Evolutionary conservation across 2,113 vertebrate genomes (phyloP), one percentile per base, ranked within the genome.

Genomic region (Pseudonaja textilis): DNA sequence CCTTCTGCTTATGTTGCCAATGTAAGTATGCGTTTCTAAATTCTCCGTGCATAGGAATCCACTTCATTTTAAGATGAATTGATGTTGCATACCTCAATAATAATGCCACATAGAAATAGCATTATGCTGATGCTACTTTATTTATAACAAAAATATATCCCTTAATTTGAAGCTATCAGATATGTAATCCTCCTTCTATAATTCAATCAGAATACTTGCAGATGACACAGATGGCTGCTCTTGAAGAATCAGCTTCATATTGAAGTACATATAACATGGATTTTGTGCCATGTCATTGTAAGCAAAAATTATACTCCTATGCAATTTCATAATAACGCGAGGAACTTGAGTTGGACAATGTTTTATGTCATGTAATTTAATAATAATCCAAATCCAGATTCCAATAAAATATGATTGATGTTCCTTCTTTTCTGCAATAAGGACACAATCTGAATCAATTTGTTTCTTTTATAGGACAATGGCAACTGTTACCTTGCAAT

Each of bases 401-500:
- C 25, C n/a, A 16, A 39, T 34, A 25, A 89, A 93, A 93, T 34
- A 85, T 34, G 29, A 4, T 12, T 25, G 47, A 26, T 25, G 11
- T 85, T 2, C 85, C 50, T 85, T 85, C 55, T 89, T 86, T 85
- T 22, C 34, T 5, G n/a, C 64, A 57, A 6, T 0, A 16, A 12
- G 4, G 1, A 0, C 0, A n/a, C 56, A 89, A 86, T 52, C 88
- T 61, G 57, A 56, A 92, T 1, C 54, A 39, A 12, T 8, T n/a
- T 55, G 1, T 90, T 11, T 14, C 29, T 23, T 26, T 29, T 1
- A 2, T 95, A 98, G 98, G 91, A 45, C 0, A 89, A 96, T 0
- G 94, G 94, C 6, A 94, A 95, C 89, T 98, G 98, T 95, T 92
- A 59, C 0, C 52, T 98, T 52, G 97, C 92, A 0, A 57, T 98